Base-by-base conservation (phyloP, 2,113 vertebrate genomes). In the Pluvianellus socialis region DNA sequence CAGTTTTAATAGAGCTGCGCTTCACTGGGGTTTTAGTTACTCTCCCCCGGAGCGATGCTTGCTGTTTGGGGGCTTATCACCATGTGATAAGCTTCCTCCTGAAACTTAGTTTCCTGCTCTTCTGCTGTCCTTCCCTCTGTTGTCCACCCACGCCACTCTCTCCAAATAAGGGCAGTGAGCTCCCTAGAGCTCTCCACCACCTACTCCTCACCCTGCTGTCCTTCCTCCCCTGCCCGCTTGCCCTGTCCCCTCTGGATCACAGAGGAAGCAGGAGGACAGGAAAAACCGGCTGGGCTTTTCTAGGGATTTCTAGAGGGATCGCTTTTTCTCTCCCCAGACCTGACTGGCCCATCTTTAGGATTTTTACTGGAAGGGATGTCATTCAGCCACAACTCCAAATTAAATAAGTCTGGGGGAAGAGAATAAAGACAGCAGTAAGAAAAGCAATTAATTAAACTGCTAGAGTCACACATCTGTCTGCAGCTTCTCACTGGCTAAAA, bases 101-200 rank as follows among this genome's bases (percentile, higher is more conserved):
- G 38, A 91, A 93, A 91, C n/a, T 75, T 47, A 1, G n/a, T 45
- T 95, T 97, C 89, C 77, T 76, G 77, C 61, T 67, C 61, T 90
- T 70, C 70, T 77, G 30, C 33, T 19, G 55, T 61, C 49, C 44
- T 92, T 87, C 62, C 55, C 50, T 86, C 74, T 75, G 55, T 74
- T 61, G 20, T 66, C 70, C 94, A 61, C 92, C 94, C 89, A 86
- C 44, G 0, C 24, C 55, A 12, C 23, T 73, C 70, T 13, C 50
- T 91, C 73, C 70, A 73, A 89, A 58, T 40, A 85, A 88, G 21
- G 53, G 14, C 70, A 76, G 52, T 2, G 10, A 89, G 55, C 20
- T 96, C 86, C 84, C 91, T 22, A 61, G 81, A 81, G 94, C 50
- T 75, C 70, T 68, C 49, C 45, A 58, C 91, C 92, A 83, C 92